Evolutionary conservation across 2,113 vertebrate species (phyloP).

Genomic region (Romanogobio albipinnatus): DNA sequence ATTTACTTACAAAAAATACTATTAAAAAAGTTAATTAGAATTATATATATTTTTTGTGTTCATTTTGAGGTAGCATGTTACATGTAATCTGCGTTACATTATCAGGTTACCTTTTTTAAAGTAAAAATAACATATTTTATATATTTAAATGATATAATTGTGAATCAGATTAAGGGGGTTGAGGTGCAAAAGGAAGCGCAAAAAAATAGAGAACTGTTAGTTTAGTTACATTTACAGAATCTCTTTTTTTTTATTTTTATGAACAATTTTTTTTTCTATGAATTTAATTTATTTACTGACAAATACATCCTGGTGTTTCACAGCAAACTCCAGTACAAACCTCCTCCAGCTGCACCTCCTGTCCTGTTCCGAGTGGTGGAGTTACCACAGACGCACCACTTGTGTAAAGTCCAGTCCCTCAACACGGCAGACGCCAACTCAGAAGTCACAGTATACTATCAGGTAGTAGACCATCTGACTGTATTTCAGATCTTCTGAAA

Average conservation of each 20-base stretch:
- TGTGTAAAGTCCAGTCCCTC: constrained; percentile 93
- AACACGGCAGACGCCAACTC: constrained; percentile 94
- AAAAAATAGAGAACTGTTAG: neutral
- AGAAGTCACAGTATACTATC: constrained; percentile 94
- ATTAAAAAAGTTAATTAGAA: no score
- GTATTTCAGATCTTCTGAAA: neutral
- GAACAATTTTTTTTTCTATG: neutral
- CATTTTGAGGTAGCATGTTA: neutral
- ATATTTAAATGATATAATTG: no score
- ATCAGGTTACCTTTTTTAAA: neutral
- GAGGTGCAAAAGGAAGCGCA: neutral
- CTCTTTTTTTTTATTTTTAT: neutral
- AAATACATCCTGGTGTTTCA: constrained; percentile 32
- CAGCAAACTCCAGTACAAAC: constrained; percentile 86
- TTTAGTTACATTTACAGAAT: neutral
- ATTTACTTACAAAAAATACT: no score
- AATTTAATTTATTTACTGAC: neutral
- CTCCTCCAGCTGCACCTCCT: constrained; percentile 81
- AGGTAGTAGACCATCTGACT: constrained; percentile 74
- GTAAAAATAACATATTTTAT: neutral
- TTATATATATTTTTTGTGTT: no score
- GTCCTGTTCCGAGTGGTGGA: constrained; percentile 93
- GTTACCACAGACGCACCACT: constrained; percentile 80
- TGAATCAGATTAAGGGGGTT: neutral
- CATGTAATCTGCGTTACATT: neutral